Base-by-base conservation (phyloP, 1,140 invertebrate genomes). In the Euura saliciscinereae region DNA sequence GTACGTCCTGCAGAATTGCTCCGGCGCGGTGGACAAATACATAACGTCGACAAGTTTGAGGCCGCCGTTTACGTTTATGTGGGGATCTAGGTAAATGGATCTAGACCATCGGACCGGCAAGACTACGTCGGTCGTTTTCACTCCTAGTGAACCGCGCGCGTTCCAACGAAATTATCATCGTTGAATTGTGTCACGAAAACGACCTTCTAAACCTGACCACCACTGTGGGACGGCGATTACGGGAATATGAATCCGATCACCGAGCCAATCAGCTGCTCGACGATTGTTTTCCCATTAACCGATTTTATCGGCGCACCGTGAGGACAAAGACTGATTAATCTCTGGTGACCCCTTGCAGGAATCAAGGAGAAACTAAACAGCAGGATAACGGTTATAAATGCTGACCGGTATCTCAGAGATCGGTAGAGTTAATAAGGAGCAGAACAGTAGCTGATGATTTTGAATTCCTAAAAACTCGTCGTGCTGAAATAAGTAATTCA, bases 41-140 rank as follows among this genome's bases (percentile, higher is more conserved):
- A 28, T 28, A 28, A 28, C 28, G 28, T 28, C 28, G 28, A 28
- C 0, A 28, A 28, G 28, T 28, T 28, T 28, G 1, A 28, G 28
- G 28, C 28, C 28, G 28, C 0, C 28, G 28, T 28, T 28, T 28
- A 28, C 28, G 28, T 28, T 28, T 28, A 28, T 28, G 28, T 28
- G 1, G 28, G 28, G 28, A 28, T 77, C 76, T 82, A 76, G 77
- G 79, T 80, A 80, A 83, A 82, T 76, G 71, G 76, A 83, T 83
- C 77, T 83, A 73, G 81, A 80, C 75, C 78, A 79, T 46, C 42
- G 68, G 43, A 46, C 28, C 43, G 28, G 68, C 28, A 67, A 67
- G 10, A 4, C 7, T 42, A 28, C 66, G 51, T 59, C 51, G 13
- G 51, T n/a, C 51, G 51, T 59, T 59, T 59, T 59, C 51, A 59